These are phyloP conservation scores for Hyles lineata DNA, from an alignment of 2,888 invertebrate species.

Conservation along the genomic window DNA sequence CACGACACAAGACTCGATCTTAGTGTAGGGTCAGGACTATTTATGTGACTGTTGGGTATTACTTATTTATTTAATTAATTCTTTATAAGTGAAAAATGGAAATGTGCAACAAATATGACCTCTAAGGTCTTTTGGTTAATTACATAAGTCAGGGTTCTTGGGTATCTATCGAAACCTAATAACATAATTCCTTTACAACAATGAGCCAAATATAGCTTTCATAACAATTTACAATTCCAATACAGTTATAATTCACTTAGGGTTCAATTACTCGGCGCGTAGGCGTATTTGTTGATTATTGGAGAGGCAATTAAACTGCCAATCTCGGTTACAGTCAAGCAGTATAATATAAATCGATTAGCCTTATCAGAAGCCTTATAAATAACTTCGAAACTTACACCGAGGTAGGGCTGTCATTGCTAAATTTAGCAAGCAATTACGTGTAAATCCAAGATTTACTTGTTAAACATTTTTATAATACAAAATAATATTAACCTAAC, in stretches of 20 bases:
- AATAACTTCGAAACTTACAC: neutral
- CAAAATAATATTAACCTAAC: too few species aligned
- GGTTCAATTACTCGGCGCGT: neutral
- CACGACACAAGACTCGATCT: too few species aligned
- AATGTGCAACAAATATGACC: too few species aligned
- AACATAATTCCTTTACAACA: too few species aligned
- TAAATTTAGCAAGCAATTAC: neutral
- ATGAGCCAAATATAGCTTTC: neutral
- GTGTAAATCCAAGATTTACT: neutral
- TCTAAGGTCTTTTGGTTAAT: too few species aligned
- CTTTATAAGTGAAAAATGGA: too few species aligned
- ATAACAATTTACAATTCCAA: neutral
- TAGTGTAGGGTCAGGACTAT: too few species aligned
- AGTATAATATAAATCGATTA: conserved; percentile 1
- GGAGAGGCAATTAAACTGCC: conserved; percentile 3
- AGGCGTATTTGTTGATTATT: neutral
- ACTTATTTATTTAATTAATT: too few species aligned
- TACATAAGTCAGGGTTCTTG: too few species aligned
- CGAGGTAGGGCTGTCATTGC: neutral
- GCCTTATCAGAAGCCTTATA: conserved; percentile 14
- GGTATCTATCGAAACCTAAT: too few species aligned
- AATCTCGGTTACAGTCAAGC: neutral
- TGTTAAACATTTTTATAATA: neutral
- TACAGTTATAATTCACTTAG: neutral
- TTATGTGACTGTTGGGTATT: too few species aligned